These are phyloP conservation scores for Pterocles gutturalis DNA, from an alignment of 2,113 vertebrate species.

Conservation along the genomic window DNA sequence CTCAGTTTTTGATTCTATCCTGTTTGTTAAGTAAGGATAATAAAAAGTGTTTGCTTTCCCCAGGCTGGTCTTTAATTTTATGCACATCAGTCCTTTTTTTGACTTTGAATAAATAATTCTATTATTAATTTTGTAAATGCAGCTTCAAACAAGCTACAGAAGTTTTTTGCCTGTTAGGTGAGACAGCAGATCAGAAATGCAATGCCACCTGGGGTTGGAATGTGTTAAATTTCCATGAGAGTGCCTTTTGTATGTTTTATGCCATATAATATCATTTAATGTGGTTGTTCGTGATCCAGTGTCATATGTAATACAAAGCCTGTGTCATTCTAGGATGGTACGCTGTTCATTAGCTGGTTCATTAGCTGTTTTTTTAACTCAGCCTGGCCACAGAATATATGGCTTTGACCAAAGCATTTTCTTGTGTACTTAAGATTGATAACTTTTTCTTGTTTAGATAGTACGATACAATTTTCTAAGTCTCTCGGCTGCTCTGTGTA, in stretches of 20 bases:
- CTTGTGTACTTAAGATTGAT: neutral
- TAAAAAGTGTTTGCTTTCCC: neutral
- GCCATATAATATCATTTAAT: conserved; percentile 42
- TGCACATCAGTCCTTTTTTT: neutral
- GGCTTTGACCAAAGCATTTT: neutral
- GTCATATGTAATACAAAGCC: neutral
- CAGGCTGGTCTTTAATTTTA: neutral
- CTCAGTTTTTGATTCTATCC: neutral
- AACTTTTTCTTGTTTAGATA: neutral
- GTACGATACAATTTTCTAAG: conserved; percentile 21
- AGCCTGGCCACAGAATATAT: conserved; percentile 12
- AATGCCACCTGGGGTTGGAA: conserved; percentile 4
- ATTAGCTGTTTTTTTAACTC: conserved; percentile 16
- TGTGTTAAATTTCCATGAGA: conserved; percentile 28
- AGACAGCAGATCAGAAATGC: conserved; percentile 43
- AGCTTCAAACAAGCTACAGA: conserved; percentile 54
- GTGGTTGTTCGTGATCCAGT: conserved; percentile 26
- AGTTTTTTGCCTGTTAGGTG: conserved; percentile 51
- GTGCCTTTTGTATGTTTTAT: conserved; percentile 64
- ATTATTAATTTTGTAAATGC: conserved; percentile 60
- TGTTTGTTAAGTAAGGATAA: neutral
- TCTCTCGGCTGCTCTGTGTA: neutral
- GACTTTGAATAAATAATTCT: conserved; percentile 37
- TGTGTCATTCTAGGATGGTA: neutral
- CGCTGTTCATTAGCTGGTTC: conserved; percentile 1